Percentiles rank a stretch among this genome's conserved stretches.
Conservation (phyloP, 1,140 invertebrate species). For the Hylaeus volcanicus region DNA sequence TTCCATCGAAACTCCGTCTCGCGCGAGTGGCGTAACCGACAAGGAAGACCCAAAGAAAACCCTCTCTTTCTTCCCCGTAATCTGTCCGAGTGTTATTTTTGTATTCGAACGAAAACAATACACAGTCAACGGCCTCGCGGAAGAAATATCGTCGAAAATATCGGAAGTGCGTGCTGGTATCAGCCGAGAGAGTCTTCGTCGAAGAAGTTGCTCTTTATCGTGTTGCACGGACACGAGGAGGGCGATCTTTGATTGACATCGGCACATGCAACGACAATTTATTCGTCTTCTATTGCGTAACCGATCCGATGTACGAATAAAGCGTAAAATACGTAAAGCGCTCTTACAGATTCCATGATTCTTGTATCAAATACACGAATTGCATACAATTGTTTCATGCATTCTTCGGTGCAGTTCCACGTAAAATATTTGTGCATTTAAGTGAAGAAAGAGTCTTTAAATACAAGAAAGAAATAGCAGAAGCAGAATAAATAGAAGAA, state of each 20-base stretch:
- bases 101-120: not conserved
- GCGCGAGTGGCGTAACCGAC: not conserved
- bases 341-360: not conserved
- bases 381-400: not conserved
- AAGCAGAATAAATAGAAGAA: too few relatives aligned
- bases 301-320: slow-evolving; percentile 8
- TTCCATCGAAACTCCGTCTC: too few relatives aligned
- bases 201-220: not conserved
- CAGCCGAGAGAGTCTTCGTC: not conserved
- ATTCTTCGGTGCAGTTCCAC: too few relatives aligned
- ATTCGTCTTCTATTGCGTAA: slow-evolving; percentile 10
- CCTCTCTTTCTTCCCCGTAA: too few relatives aligned
- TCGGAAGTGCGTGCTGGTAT: not conserved
- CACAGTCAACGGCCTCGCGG: slow-evolving; percentile 2
- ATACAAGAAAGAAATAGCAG: too few relatives aligned
- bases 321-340: not conserved
- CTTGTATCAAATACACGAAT: not conserved
- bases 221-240: not conserved
- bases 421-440: too few relatives aligned
- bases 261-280: slow-evolving; percentile 27
- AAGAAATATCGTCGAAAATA: slow-evolving; percentile 4
- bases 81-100: not conserved
- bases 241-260: slow-evolving; percentile 18
- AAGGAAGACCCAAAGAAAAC: not conserved
- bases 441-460: too few relatives aligned